Base-by-base conservation (phyloP, 2,113 vertebrate genomes). In the Myotis lucifugus region DNA sequence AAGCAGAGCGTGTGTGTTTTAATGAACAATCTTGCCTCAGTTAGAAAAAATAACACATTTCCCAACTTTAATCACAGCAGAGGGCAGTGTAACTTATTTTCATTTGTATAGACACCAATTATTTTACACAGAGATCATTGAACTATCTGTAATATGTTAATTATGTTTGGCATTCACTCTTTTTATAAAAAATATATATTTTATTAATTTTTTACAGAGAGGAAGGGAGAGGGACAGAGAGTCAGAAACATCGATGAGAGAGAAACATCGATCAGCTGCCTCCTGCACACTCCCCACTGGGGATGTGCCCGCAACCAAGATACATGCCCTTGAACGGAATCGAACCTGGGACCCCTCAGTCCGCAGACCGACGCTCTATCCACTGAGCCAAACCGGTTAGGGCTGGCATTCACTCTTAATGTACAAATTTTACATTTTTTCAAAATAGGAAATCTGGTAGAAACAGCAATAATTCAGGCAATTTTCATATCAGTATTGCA, bases 91-190 rank as follows among this genome's bases (percentile, higher is more conserved):
- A 42, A 52, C 48, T 56, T 64, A n/a, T 78, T 91, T 89, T 96
- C 74, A 93, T 84, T 93, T 87, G 66, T 54, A 23, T 42, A 32
- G 40, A 90, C 8, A 88, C 42, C 40, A 95, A 61, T 92, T 96
- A 95, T 93, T 95, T 96, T 46, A 59, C 21, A 67, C 29, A 52
- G 8, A 61, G 78, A 17, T 88, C 72, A 54, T 0, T 70, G 17
- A 88, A 42, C 48, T 76, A 48, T 61, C 21, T 90, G 27, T 50
- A 34, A 64, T 94, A 81, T 54, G 52, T 78, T 93, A 79, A 90
- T 92, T 91, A 83, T 15, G 14, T 15, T 92, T 72, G 32, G 7
- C 5, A 82, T 40, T 92, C 52, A 87, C 15, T 81, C 40, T 8
- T 54, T 37, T 37, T 37, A 37, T n/a, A n/a, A 37, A 37, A 37